Conservation (phyloP, 2,797 vertebrate genomes). For the Ispidina picta region DNA sequence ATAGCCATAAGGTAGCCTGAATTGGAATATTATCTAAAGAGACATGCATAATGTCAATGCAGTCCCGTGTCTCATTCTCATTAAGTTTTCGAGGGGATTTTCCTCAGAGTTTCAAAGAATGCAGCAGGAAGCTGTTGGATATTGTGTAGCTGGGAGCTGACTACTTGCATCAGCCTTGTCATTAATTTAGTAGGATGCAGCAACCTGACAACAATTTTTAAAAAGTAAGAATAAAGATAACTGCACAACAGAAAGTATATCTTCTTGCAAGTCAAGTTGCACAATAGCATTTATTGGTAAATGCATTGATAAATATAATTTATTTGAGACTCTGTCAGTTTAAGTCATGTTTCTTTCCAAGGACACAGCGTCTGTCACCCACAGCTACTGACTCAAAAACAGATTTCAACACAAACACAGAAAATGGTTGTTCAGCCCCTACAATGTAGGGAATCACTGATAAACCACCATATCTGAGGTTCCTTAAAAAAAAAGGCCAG, state of each 20-base stretch:
- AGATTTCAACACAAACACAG: background rate
- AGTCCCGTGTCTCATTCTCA: background rate
- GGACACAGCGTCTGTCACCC: background rate
- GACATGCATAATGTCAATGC: background rate
- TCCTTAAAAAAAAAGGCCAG: background rate
- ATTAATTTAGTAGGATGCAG: background rate
- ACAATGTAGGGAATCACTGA: background rate
- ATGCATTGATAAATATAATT: background rate
- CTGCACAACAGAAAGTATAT: background rate
- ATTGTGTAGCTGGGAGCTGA: background rate
- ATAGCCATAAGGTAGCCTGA: background rate
- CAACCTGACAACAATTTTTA: background rate
- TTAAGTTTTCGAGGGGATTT: background rate
- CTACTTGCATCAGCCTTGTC: background rate
- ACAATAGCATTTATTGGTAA: background rate
- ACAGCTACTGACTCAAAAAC: background rate
- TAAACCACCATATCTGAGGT: rapidly evolving
- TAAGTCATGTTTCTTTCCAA: constrained; percentile 13
- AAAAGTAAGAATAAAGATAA: background rate
- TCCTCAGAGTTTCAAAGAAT: background rate
- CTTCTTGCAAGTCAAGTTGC: background rate
- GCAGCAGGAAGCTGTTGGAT: background rate
- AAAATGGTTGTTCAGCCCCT: background rate
- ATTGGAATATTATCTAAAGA: background rate
- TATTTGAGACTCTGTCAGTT: background rate